phyloP scores from a whole-genome alignment of 2,888 invertebrate species.

The Cheilosia pagana region DNA sequence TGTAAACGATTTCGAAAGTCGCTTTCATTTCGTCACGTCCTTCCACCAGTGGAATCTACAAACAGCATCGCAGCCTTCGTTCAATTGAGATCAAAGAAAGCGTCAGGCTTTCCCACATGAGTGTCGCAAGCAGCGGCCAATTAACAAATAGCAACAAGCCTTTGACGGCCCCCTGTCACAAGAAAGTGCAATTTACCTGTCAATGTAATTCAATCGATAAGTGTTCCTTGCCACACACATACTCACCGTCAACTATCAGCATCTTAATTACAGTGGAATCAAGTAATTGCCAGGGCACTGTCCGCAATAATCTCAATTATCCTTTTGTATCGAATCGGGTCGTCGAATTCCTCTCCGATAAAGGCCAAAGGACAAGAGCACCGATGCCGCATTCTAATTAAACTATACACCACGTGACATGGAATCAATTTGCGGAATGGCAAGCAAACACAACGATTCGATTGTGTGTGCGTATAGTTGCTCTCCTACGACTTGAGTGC shows the following conservation, averaged over 20 bases:
- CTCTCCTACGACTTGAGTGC: slow-evolving; percentile 28
- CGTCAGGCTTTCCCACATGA: slow-evolving; percentile 1
- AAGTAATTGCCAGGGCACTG: slow-evolving; percentile 50
- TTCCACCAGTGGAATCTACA: not conserved
- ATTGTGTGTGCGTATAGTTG: slow-evolving; percentile 19
- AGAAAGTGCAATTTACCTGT: slow-evolving; percentile 41
- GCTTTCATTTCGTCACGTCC: no score
- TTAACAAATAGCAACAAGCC: slow-evolving; percentile 4
- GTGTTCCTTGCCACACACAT: slow-evolving; percentile 9
- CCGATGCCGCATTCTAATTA: slow-evolving; percentile 12
- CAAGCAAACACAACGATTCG: slow-evolving; percentile 56
- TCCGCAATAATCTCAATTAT: slow-evolving; percentile 14
- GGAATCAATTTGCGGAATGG: slow-evolving; percentile 61
- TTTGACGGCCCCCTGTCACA: slow-evolving; percentile 9
- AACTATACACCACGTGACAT: slow-evolving; percentile 33
- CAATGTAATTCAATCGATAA: slow-evolving; percentile 39
- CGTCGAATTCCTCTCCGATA: slow-evolving; percentile 32
- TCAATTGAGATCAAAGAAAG: slow-evolving; percentile 32
- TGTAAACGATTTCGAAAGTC: slow-evolving; percentile 7
- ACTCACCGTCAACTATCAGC: slow-evolving; percentile 33
- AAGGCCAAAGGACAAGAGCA: slow-evolving; percentile 25
- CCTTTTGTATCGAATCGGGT: slow-evolving; percentile 29
- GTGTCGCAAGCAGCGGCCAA: slow-evolving; percentile 10
- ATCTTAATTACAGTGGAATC: slow-evolving; percentile 66
- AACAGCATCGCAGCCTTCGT: not conserved